A percentile compares a stretch with the other conserved stretches of the same genome.
These are phyloP conservation scores for Meiosimyza platycephala DNA, from an alignment of 2,888 invertebrate genomes.

Conservation along the genomic window DNA sequence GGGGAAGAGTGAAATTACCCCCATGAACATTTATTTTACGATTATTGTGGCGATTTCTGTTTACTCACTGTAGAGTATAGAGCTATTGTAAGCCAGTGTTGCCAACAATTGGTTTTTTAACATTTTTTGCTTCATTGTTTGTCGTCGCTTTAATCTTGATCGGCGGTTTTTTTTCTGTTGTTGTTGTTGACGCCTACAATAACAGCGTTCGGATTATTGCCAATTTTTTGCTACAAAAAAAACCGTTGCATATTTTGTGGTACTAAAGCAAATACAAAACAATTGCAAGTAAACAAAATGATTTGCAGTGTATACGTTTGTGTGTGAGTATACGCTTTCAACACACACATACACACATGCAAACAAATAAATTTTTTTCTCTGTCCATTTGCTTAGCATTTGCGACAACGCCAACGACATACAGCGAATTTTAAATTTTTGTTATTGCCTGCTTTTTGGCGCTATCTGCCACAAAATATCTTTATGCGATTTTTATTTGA, in stretches of 20 bases:
- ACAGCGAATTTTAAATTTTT: slow-evolving; percentile 17
- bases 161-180: not conserved
- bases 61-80: not conserved
- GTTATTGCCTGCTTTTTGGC: slow-evolving; percentile 50
- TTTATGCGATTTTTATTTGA: slow-evolving; percentile 54
- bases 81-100: slow-evolving; percentile 32
- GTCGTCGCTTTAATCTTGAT: slow-evolving; percentile 24
- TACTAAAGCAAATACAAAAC: slow-evolving; percentile 30
- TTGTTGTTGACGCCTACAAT: slow-evolving; percentile 7
- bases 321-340: not conserved
- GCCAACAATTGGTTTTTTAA: slow-evolving; percentile 3
- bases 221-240: slow-evolving; percentile 15
- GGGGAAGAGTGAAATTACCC: no score
- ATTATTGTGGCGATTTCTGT: slow-evolving; percentile 14
- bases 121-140: not conserved
- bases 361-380: not conserved
- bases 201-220: slow-evolving; percentile 24
- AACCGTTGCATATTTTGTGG: slow-evolving; percentile 57
- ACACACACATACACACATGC: not conserved
- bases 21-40: slow-evolving; percentile 21
- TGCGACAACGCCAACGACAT: slow-evolving; percentile 8
- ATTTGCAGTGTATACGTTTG: slow-evolving; percentile 41
- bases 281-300: not conserved
- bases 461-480: slow-evolving; percentile 57
- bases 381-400: not conserved